Evolutionary conservation across 2,888 invertebrate genomes (phyloP), one percentile per base, ranked within the genome.

Genomic region (Nymphalis urticae): DNA sequence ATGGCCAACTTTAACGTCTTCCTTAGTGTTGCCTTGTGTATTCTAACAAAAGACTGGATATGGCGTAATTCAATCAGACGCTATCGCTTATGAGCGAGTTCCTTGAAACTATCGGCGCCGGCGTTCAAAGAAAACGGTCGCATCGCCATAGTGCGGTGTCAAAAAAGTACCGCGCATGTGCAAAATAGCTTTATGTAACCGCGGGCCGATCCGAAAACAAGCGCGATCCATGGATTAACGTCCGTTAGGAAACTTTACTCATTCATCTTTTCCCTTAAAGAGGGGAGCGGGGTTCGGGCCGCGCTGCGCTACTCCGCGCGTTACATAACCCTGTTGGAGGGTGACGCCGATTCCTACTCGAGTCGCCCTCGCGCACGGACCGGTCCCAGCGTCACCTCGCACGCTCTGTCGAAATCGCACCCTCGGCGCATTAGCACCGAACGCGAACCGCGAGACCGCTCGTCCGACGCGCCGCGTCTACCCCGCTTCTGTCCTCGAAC

Each of bases 181-280:
- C 83, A 79, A 76, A 74, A 76, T 74, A 75, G 79, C 79, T 87
- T 89, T 90, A 90, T 85, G 81, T 89, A 90, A 89, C 87, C 82
- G 80, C 83, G 81, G 83, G 81, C 81, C 80, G 83, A 85, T 83
- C 84, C 77, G 77, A 86, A 85, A 82, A 79, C 82, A 75, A 83
- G 80, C 80, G 82, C 85, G 85, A 88, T 87, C 88, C 86, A 87
- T 88, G 89, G 88, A 82, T 85, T 85, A 84, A 81, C 84, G 89
- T 88, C 88, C 87, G 87, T 86, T 87, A 86, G 87, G 87, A 89
- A 92, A 92, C 86, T 91, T 92, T 87, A 77, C 88, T 88, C 91
- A 92, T 91, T 92, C 91, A 91, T 92, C 90, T 90, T 91, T 92
- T 89, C 88, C 88, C 86, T 84, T 86, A 89, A 87, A 83, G 86